Evolutionary conservation across 1,140 invertebrate genomes (phyloP).

Genomic region (Zaprionus nigranus): DNA sequence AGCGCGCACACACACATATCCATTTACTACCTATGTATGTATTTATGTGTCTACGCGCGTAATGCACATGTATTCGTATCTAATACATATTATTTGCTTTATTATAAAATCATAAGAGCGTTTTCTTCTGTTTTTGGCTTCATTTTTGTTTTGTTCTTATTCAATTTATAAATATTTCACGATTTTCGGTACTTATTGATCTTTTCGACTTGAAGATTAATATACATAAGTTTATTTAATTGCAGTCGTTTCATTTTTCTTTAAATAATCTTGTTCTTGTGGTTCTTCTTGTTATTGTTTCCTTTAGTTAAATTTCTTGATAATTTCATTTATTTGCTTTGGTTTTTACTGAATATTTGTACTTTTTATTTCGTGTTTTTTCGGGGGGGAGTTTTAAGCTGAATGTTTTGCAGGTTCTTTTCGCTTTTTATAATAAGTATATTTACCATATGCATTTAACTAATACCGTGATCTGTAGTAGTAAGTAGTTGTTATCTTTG

Average conservation of each 20-base stretch:
- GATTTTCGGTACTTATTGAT: slow-evolving; percentile 35
- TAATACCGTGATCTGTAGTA: slow-evolving; percentile 15
- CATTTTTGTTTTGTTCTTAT: slow-evolving; percentile 7
- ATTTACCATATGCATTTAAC: neutral
- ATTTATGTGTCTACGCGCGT: neutral
- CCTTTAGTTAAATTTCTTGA: slow-evolving; percentile 19
- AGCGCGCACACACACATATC: neutral
- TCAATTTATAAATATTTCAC: slow-evolving; percentile 27
- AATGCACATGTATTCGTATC: slow-evolving; percentile 14
- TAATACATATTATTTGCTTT: slow-evolving; percentile 36
- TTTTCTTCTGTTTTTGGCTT: slow-evolving; percentile 54
- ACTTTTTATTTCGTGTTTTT: slow-evolving; percentile 80
- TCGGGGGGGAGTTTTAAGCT: slow-evolving; percentile 75
- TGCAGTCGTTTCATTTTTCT: slow-evolving; percentile 59
- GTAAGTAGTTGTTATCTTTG: neutral
- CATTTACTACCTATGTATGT: neutral
- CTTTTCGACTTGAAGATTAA: slow-evolving; percentile 31
- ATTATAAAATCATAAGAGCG: slow-evolving; percentile 81
- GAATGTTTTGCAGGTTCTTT: slow-evolving; percentile 53
- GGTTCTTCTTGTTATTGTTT: slow-evolving; percentile 22
- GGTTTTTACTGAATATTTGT: slow-evolving; percentile 76
- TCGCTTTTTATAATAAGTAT: slow-evolving; percentile 11
- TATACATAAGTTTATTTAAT: slow-evolving; percentile 47
- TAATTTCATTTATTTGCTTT: slow-evolving; percentile 35
- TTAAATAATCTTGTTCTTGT: slow-evolving; percentile 34